Conservation (phyloP, 1,140 invertebrate species). For the Sesamia nonagrioides region DNA sequence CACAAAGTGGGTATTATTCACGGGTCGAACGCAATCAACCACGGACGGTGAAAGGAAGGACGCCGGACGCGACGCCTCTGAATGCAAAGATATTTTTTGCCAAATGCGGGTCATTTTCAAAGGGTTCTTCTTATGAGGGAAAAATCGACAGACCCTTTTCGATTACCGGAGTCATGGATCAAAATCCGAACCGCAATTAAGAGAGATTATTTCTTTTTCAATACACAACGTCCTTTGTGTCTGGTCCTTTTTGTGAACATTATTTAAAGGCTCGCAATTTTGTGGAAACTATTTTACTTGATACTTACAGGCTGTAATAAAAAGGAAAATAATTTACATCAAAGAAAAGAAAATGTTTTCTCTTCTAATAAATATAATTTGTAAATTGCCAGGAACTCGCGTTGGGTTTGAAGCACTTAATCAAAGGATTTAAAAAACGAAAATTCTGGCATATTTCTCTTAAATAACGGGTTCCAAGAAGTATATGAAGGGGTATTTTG, state of each 20-base stretch:
- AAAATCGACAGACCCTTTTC: constrained; percentile 78
- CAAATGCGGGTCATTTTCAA: constrained; percentile 80
- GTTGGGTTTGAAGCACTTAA: background rate
- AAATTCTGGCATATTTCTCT: background rate
- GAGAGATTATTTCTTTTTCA: constrained; percentile 65
- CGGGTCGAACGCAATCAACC: constrained; percentile 70
- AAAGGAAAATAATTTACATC: constrained; percentile 2
- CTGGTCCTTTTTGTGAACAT: constrained; percentile 36
- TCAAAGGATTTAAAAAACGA: background rate
- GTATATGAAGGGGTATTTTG: background rate
- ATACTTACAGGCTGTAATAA: background rate
- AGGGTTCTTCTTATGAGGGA: constrained; percentile 78
- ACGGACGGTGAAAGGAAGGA: constrained; percentile 60
- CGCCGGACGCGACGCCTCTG: constrained; percentile 74
- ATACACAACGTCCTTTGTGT: constrained; percentile 52
- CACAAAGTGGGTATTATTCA: constrained; percentile 84
- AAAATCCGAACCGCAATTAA: constrained; percentile 73
- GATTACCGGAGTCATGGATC: constrained; percentile 73
- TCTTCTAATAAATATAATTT: constrained; percentile 8
- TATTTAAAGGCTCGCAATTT: constrained; percentile 40
- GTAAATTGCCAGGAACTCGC: background rate
- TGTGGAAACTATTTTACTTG: constrained; percentile 43
- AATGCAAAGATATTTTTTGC: constrained; percentile 84
- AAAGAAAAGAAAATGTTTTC: constrained; percentile 6
- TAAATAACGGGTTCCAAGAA: background rate